These are phyloP conservation scores for Calycopis cecrops DNA, from an alignment of 1,140 invertebrate genomes.

Conservation along the genomic window DNA sequence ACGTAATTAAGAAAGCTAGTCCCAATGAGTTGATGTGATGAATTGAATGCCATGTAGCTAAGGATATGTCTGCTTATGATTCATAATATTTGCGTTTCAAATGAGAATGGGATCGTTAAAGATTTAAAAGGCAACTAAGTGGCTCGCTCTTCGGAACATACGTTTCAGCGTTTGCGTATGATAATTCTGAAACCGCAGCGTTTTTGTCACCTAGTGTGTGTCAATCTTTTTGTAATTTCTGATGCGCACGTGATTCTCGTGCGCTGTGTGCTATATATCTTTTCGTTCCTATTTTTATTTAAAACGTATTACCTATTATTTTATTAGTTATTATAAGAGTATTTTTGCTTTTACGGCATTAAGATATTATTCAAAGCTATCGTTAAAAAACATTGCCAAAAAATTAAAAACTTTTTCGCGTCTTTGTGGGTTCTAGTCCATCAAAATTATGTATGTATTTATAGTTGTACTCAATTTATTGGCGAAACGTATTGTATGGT, in stretches of 20 bases:
- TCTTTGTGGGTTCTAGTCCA: conserved; percentile 71
- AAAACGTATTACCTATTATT: background rate
- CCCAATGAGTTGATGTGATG: conserved; percentile 69
- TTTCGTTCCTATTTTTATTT: background rate
- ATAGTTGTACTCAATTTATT: conserved; percentile 48
- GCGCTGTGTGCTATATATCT: too few relatives aligned
- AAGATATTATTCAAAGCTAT: conserved; percentile 28
- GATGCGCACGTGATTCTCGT: background rate
- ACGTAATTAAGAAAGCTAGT: conserved; percentile 73
- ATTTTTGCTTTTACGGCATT: conserved; percentile 39
- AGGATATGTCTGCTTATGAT: conserved; percentile 45
- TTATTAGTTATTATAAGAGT: conserved; percentile 24
- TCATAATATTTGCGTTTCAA: conserved; percentile 1
- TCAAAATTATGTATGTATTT: conserved; percentile 63
- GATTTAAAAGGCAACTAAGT: too few relatives aligned
- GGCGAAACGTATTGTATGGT: conserved; percentile 33
- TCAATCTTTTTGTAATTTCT: too few relatives aligned
- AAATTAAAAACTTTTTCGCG: conserved; percentile 47
- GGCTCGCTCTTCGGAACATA: conserved; percentile 8
- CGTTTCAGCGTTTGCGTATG: conserved; percentile 11
- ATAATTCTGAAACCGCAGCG: background rate
- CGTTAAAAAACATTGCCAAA: conserved; percentile 57
- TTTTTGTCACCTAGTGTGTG: background rate
- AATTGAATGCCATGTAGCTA: conserved; percentile 63
- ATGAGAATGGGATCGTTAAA: background rate